Conservation (phyloP, 2,888 invertebrate genomes). For the Rhamnusium bicolor region DNA sequence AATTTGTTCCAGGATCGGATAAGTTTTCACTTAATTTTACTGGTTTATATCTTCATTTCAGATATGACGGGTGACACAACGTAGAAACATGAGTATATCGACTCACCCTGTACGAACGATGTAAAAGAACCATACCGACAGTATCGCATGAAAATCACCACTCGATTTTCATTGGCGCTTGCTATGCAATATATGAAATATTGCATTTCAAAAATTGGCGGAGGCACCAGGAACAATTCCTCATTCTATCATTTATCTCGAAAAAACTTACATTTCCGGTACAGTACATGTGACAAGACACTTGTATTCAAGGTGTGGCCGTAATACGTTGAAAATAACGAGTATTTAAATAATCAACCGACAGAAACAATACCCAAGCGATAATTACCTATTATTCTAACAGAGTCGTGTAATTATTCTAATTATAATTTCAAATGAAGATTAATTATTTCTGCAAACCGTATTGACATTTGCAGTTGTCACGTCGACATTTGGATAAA, state of each 20-base stretch:
- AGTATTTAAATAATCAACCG: not conserved
- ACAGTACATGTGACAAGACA: not conserved
- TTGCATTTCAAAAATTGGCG: not conserved
- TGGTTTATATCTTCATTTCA: too few relatives aligned
- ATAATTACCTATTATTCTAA: not conserved
- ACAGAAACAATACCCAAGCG: not conserved
- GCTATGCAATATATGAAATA: too few relatives aligned
- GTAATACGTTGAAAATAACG: not conserved
- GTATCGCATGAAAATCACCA: too few relatives aligned
- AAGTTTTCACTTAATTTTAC: too few relatives aligned
- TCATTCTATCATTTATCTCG: not conserved
- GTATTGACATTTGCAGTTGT: not conserved
- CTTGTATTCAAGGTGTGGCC: not conserved
- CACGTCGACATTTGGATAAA: not conserved
- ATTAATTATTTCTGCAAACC: conserved; percentile 41
- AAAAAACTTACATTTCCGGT: not conserved
- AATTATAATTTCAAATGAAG: conserved; percentile 44
- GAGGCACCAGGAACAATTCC: not conserved
- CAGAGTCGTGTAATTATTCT: conserved; percentile 30
- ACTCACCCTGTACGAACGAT: too few relatives aligned
- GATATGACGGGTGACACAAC: too few relatives aligned
- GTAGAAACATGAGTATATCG: too few relatives aligned
- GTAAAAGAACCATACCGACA: too few relatives aligned
- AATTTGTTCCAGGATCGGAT: too few relatives aligned
- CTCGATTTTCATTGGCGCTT: too few relatives aligned